Evolutionary conservation across 2,113 vertebrate species (phyloP).

Genomic region (Sylvietta virens): DNA sequence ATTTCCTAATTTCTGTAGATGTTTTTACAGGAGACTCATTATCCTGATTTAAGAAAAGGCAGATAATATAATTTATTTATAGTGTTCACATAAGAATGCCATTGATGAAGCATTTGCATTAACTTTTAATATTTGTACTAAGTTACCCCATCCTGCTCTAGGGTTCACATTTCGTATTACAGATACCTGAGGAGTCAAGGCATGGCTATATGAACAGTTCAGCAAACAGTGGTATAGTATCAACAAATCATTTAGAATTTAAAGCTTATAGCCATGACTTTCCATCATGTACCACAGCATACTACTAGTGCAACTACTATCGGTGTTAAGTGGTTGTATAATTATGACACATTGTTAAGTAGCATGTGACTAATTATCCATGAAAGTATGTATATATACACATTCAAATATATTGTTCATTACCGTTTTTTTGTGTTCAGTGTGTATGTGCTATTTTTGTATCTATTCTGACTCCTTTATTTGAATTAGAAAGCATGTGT

Average conservation of each 20-base stretch:
- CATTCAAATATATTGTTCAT: not conserved
- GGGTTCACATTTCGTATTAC: not conserved
- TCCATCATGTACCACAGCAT: not conserved
- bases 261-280: not conserved
- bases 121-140: not conserved
- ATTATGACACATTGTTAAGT: not conserved
- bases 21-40: not conserved
- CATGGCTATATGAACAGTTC: not conserved
- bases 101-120: not conserved
- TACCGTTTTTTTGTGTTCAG: not conserved
- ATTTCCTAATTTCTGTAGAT: not conserved
- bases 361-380: not conserved
- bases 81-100: not conserved
- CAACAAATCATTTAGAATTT: not conserved
- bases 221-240: not conserved
- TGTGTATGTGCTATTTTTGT: not conserved
- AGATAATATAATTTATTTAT: not conserved
- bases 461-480: not conserved
- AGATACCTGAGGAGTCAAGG: not conserved
- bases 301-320: not conserved
- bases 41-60: not conserved
- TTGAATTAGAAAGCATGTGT: not conserved
- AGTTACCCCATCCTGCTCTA: fast-evolving
- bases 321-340: not conserved
- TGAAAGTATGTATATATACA: not conserved